Percentiles rank a stretch among this genome's conserved stretches.
Conservation (phyloP, 2,888 invertebrate species). For the Boloria euphrosyne region DNA sequence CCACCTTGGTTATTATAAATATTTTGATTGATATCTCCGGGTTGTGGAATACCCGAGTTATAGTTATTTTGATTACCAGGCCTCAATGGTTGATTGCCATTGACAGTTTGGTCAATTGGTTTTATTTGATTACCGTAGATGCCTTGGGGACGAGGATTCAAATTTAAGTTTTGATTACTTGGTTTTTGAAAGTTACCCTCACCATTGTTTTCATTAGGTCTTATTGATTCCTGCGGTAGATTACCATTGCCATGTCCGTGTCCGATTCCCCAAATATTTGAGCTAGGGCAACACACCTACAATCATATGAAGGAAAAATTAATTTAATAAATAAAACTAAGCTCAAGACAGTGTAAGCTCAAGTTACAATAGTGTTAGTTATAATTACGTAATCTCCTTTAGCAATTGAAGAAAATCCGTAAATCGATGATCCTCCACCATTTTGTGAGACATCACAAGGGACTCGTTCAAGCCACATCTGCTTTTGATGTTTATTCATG, state of each 20-base stretch:
- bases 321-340: background rate
- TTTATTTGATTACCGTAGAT: constrained; percentile 16
- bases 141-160: constrained; percentile 14
- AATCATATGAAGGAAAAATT: constrained; percentile 13
- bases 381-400: constrained; percentile 58
- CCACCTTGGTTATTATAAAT: constrained; percentile 5
- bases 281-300: constrained; percentile 61
- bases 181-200: constrained; percentile 18
- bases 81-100: constrained; percentile 19
- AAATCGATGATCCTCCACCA: constrained; percentile 34
- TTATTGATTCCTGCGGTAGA: constrained; percentile 20
- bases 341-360: background rate
- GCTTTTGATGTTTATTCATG: constrained; percentile 54
- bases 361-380: background rate
- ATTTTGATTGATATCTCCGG: constrained; percentile 9
- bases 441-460: constrained; percentile 48
- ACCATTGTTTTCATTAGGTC: constrained; percentile 18
- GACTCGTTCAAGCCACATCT: constrained; percentile 52
- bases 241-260: constrained; percentile 14
- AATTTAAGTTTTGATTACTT: constrained; percentile 27
- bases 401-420: constrained; percentile 49
- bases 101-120: constrained; percentile 18
- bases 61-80: constrained; percentile 15
- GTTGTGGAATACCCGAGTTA: constrained; percentile 1
- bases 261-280: constrained; percentile 48